A percentile compares a stretch with the other conserved stretches of the same genome.
Conservation (phyloP, 2,113 vertebrate genomes). For the Alaudala cheleensis region DNA sequence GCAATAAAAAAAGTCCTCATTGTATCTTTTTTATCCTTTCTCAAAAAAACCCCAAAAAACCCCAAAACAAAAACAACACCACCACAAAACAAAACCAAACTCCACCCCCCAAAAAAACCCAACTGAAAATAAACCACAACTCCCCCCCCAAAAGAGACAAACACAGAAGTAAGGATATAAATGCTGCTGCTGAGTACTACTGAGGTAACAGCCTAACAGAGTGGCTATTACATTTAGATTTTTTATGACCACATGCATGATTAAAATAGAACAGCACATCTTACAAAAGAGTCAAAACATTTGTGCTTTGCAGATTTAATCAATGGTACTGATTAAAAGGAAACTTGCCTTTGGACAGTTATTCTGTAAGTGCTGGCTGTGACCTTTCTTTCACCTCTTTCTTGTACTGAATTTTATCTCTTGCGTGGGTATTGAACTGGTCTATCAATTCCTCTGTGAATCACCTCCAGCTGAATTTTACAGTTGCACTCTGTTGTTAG, state of each 20-base stretch:
- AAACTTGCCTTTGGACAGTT: not conserved
- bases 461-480: not conserved
- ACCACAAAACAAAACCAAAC: not conserved
- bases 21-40: not conserved
- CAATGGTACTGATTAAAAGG: not conserved
- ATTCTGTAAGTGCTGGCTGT: not conserved
- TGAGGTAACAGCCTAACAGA: not conserved
- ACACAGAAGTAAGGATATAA: not conserved
- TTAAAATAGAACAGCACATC: not conserved
- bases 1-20: not conserved
- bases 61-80: not conserved
- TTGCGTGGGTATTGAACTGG: not conserved
- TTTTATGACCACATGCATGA: fast-evolving
- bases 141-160: not conserved
- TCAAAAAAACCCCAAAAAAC: not conserved
- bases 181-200: not conserved
- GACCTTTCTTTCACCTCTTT: not conserved
- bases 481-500: not conserved
- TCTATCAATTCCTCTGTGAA: not conserved
- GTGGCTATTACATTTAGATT: not conserved
- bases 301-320: not conserved
- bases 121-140: not conserved
- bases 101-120: not conserved
- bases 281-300: not conserved
- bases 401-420: not conserved